Evolutionary conservation across 2,888 invertebrate genomes (phyloP), one percentile per base, ranked within the genome.

Genomic region (Byasa hedistus): DNA sequence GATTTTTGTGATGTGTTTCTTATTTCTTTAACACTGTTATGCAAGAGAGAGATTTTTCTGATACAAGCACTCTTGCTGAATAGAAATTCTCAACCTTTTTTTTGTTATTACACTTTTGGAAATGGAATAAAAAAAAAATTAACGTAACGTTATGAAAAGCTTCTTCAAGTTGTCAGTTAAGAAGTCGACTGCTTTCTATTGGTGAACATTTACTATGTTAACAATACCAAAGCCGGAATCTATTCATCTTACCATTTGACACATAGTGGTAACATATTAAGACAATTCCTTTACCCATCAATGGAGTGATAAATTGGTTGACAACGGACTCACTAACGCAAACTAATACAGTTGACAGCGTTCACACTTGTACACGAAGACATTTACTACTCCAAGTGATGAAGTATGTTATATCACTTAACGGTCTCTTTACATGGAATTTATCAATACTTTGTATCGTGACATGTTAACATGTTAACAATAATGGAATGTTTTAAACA

Each of bases 271-370:
- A 3, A 12, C 15, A 22, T 39, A 44, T 56, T 62, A 62, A 32
- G 63, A 57, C n/a, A n/a, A 57, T 61, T 61, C 61, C 61, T 52
- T n/a, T 61, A 57, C 39, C 65, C 61, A 61, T 57, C 52, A 66
- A 61, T 61, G 61, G 65, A 3, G 57, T 57, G 21, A 57, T 52
- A 61, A 57, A 66, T 66, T 66, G 65, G 56, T 60, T 51, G 65
- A 57, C 60, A 56, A 56, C 39, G 0, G 39, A 55, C 55, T 44
- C 21, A 23, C 48, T 64, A 61, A 61, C 39, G 32, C 36, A n/a
- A 15, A 44, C 56, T 27, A 32, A 17, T 57, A 32, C 32, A 56
- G 23, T 59, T n/a, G 39, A 39, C 39, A 32, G 15, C 36, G 8
- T 65, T 60, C 10, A 60, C 65, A 57, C 65, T 36, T 61, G 15